These are phyloP conservation scores for Staurois parvus DNA, from an alignment of 2,797 vertebrate genomes.

Conservation along the genomic window DNA sequence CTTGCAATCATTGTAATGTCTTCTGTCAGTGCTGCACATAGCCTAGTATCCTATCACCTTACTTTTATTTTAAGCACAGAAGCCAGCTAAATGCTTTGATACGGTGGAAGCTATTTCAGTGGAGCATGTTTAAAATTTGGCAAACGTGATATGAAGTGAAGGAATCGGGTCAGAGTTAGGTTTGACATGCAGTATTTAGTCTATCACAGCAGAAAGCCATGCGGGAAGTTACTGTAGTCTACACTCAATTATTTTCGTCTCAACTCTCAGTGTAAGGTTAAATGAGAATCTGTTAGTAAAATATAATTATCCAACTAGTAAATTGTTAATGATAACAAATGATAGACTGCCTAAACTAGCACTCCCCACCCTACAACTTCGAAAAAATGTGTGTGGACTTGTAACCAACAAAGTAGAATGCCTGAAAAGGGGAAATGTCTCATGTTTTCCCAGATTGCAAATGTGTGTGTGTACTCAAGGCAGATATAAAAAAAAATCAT, in stretches of 20 bases:
- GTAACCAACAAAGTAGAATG: background rate
- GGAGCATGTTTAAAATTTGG: background rate
- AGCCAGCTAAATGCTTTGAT: background rate
- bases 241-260: conserved; percentile 1
- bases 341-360: conserved; percentile 4
- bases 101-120: background rate
- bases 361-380: background rate
- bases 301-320: background rate
- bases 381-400: background rate
- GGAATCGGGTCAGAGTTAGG: background rate
- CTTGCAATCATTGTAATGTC: too few relatives aligned
- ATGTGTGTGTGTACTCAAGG: background rate
- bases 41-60: background rate
- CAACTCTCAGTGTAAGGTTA: background rate
- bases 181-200: conserved; percentile 24
- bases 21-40: background rate
- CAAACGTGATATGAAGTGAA: background rate
- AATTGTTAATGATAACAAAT: background rate
- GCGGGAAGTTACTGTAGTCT: background rate
- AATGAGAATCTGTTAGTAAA: background rate
- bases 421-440: background rate
- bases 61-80: background rate
- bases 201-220: background rate
- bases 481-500: too few relatives aligned
- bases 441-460: background rate